Evolutionary conservation across 2,113 vertebrate genomes (phyloP), one percentile per base, ranked within the genome.

Genomic region (Romanogobio albipinnatus): DNA sequence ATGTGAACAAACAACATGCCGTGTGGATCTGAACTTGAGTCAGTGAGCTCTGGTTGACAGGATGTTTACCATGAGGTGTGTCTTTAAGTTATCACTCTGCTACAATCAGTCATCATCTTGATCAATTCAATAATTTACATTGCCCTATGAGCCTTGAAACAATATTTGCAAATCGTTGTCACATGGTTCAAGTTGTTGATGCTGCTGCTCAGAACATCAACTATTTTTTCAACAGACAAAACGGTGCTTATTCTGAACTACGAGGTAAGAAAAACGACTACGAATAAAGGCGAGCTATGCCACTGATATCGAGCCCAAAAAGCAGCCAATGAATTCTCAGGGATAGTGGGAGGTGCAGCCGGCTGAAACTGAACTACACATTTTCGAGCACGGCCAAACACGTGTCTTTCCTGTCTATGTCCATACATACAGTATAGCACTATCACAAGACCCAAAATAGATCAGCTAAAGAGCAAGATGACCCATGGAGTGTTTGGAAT

Each of bases 61-160:
- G 49, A 84, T 76, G 82, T 80, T 76, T 78, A 43, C 78, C 29
- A 24, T 53, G 22, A 51, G 87, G 90, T 91, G 90, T 91, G 85
- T 84, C 86, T 86, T 85, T 91, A 82, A 88, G 91, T 90, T 91
- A 93, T 91, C 88, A 75, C 82, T 84, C 89, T 90, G 91, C 89
- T 91, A 91, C 91, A 87, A 93, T 93, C 93, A 90, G 87, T 90
- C 91, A 91, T 88, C 88, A 90, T 90, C 92, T 92, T 92, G 88
- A 95, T 94, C 91, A 92, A 93, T 93, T 90, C 87, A 92, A 92
- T 93, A 88, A 92, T 91, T 87, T 87, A 87, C 89, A 90, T 88
- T 91, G 90, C 90, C 89, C 87, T 89, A 90, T 92, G 1, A 92
- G 87, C 87, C 91, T 88, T 90, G 86, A 87, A 89, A 92, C 92